Conservation (phyloP, 2,113 vertebrate species). For the Misgurnus anguillicaudatus region DNA sequence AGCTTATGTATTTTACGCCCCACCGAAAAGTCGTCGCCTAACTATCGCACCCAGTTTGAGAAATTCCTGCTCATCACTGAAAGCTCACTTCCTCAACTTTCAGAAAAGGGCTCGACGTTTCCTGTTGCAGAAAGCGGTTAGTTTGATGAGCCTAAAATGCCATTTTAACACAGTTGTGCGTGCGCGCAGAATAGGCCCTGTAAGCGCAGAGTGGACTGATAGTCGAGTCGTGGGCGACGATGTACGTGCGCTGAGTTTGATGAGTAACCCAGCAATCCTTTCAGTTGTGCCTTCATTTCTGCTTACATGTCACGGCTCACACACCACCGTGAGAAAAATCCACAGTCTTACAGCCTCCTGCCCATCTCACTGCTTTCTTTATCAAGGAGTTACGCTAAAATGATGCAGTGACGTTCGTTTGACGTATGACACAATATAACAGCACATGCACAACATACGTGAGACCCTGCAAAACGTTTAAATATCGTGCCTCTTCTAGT, state of each 20-base stretch:
- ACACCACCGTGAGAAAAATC: conserved; percentile 7
- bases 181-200: conserved; percentile 20
- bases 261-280: conserved; percentile 46
- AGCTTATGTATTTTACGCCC: neutral
- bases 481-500: neutral
- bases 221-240: conserved; percentile 51
- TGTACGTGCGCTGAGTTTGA: conserved; percentile 54
- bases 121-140: conserved; percentile 30
- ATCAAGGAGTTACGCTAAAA: conserved; percentile 18
- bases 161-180: conserved; percentile 1
- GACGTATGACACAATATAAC: conserved; percentile 28
- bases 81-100: conserved; percentile 47
- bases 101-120: conserved; percentile 46
- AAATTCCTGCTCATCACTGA: conserved; percentile 40
- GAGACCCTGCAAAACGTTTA: neutral
- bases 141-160: neutral
- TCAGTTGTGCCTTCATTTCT: conserved; percentile 36
- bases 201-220: conserved; percentile 26
- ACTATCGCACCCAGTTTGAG: conserved; percentile 29
- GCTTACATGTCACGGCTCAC: conserved; percentile 37
- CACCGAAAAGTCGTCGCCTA: neutral
- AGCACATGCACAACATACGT: neutral
- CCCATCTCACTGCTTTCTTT: neutral
- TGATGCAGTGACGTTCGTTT: conserved; percentile 42
- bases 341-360: neutral